These are phyloP conservation scores for Dynastes grantii DNA, from an alignment of 2,888 invertebrate species.

Conservation along the genomic window DNA sequence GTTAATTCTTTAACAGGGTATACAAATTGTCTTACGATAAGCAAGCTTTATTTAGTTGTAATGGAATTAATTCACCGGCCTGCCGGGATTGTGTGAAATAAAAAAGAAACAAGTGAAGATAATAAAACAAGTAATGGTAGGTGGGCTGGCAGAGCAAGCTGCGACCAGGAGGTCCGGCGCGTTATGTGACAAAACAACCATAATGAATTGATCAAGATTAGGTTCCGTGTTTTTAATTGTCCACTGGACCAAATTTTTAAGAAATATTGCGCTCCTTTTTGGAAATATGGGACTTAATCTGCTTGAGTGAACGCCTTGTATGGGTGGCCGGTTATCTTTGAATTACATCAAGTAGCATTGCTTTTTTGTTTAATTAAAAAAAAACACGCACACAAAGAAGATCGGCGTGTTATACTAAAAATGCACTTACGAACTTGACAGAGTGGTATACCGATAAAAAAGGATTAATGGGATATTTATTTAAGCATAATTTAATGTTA, in stretches of 20 bases:
- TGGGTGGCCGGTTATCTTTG: slow-evolving; percentile 53
- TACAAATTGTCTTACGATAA: slow-evolving; percentile 62
- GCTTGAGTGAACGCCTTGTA: slow-evolving; percentile 51
- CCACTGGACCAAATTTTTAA: slow-evolving; percentile 67
- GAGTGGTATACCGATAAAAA: background rate
- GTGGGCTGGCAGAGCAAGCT: slow-evolving; percentile 67
- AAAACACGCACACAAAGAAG: slow-evolving; percentile 39
- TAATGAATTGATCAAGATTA: slow-evolving; percentile 70
- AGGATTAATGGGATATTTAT: too few relatives aligned
- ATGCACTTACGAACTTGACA: slow-evolving; percentile 15
- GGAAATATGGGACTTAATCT: slow-evolving; percentile 56
- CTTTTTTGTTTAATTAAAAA: slow-evolving; percentile 48
- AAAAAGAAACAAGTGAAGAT: slow-evolving; percentile 65
- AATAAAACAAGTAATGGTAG: slow-evolving; percentile 68
- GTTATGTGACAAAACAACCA: slow-evolving; percentile 70
- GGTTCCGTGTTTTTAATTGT: slow-evolving; percentile 69
- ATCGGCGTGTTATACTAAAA: slow-evolving; percentile 34
- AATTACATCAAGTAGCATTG: slow-evolving; percentile 53
- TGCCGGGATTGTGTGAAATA: slow-evolving; percentile 66
- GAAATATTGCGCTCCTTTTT: slow-evolving; percentile 58
- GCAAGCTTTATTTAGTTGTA: slow-evolving; percentile 66
- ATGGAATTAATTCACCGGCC: slow-evolving; percentile 65
- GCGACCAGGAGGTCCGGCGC: slow-evolving; percentile 69
- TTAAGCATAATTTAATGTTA: too few relatives aligned
- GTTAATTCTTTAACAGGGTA: slow-evolving; percentile 51